These are phyloP conservation scores for Heliornis fulica DNA, from an alignment of 2,113 vertebrate species.

Conservation along the genomic window DNA sequence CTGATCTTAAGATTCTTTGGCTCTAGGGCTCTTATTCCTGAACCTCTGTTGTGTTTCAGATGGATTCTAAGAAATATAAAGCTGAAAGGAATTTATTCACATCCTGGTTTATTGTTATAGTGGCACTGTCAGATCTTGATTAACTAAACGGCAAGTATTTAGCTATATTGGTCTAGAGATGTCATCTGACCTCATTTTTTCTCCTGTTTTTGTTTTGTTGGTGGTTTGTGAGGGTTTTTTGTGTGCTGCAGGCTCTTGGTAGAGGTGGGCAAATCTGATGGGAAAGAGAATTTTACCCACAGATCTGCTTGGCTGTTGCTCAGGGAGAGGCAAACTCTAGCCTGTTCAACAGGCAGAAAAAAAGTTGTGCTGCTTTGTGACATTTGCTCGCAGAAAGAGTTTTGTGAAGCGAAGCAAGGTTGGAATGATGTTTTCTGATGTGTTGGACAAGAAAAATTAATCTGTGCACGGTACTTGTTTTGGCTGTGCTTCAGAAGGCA, in stretches of 20 bases:
- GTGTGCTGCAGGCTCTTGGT: neutral
- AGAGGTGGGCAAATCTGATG: neutral
- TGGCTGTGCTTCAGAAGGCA: constrained; percentile 30
- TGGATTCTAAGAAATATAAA: neutral
- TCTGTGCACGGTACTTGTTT: constrained; percentile 22
- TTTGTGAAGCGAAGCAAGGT: neutral
- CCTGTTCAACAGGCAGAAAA: neutral
- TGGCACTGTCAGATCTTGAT: neutral
- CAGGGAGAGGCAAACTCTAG: neutral
- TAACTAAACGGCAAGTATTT: neutral
- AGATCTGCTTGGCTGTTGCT: neutral
- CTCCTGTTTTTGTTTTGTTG: neutral
- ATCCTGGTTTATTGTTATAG: neutral
- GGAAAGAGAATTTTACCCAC: neutral
- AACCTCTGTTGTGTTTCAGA: neutral
- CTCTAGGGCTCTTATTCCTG: neutral
- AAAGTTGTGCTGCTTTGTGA: neutral
- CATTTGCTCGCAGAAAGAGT: neutral
- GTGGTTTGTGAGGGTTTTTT: neutral
- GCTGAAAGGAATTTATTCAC: neutral
- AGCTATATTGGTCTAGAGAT: neutral
- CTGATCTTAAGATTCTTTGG: neutral
- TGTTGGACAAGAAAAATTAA: constrained; percentile 59
- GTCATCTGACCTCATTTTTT: neutral
- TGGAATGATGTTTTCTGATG: constrained; percentile 11